Percentiles rank a stretch among this genome's conserved stretches.
phyloP scores from a whole-genome alignment of 1,140 invertebrate genomes.

The Dreissena polymorpha region DNA sequence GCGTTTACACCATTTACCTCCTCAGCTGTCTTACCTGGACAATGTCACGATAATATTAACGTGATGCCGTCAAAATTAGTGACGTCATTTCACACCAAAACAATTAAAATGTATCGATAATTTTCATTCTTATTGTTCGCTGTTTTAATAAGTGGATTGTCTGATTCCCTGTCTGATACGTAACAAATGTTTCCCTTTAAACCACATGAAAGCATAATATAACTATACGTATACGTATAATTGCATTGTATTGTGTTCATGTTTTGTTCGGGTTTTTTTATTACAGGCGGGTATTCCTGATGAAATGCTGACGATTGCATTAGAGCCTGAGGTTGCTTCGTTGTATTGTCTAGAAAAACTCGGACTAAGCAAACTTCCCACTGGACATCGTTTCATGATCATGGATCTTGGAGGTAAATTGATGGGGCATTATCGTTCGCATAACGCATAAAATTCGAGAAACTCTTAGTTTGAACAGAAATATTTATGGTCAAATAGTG shows the following conservation, averaged over 20 bases:
- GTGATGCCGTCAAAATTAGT: too few relatives aligned
- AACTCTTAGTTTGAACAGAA: neutral
- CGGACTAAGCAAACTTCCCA: neutral
- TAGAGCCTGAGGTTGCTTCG: slow-evolving; percentile 14
- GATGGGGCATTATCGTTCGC: neutral
- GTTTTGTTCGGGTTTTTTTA: neutral
- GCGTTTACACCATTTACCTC: too few relatives aligned
- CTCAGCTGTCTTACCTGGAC: too few relatives aligned
- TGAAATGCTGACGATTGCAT: neutral
- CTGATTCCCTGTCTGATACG: too few relatives aligned
- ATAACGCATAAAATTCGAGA: neutral
- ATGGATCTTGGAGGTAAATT: slow-evolving; percentile 32
- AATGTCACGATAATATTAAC: too few relatives aligned
- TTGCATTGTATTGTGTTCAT: neutral
- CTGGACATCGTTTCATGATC: slow-evolving; percentile 4
- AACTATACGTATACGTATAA: neutral
- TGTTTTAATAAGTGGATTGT: too few relatives aligned
- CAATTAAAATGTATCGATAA: too few relatives aligned
- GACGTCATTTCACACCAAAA: too few relatives aligned
- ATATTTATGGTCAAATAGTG: neutral
- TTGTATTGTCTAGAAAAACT: slow-evolving; percentile 15
- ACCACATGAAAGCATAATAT: neutral
- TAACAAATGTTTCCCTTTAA: too few relatives aligned
- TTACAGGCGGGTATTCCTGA: slow-evolving; percentile 14
- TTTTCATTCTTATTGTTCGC: too few relatives aligned